A percentile compares a stretch with the other conserved stretches of the same genome.
phyloP scores from a whole-genome alignment of 2,888 invertebrate genomes.

The Harmothoe impar region DNA sequence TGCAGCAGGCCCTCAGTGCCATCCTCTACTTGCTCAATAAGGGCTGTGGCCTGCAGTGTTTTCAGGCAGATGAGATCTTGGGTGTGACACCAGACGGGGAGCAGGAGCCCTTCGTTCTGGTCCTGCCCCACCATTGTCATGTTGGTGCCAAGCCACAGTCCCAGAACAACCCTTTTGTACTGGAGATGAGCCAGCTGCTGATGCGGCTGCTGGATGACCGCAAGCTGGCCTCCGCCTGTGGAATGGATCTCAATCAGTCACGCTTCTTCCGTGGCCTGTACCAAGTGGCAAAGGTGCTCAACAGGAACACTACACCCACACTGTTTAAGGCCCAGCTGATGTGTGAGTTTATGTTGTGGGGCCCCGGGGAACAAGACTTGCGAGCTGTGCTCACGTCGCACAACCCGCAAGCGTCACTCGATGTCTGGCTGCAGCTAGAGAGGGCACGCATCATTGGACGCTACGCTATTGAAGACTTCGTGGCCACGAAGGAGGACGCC shows the following conservation, averaged over 20 bases:
- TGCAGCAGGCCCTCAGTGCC: conserved; percentile 55
- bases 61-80: conserved; percentile 47
- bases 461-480: conserved; percentile 53
- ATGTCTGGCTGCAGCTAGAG: conserved; percentile 48
- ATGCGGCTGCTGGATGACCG: conserved; percentile 44
- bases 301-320: conserved; percentile 37
- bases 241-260: conserved; percentile 30
- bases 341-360: conserved; percentile 59
- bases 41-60: conserved; percentile 49
- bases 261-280: conserved; percentile 51
- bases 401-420: conserved; percentile 48
- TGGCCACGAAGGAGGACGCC: conserved; percentile 58
- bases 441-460: conserved; percentile 12
- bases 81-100: conserved; percentile 44
- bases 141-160: neutral
- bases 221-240: conserved; percentile 43
- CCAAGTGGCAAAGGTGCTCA: conserved; percentile 12
- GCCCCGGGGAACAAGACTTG: conserved; percentile 48
- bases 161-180: neutral
- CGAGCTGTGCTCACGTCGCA: conserved; percentile 40
- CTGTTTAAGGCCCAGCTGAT: conserved; percentile 58
- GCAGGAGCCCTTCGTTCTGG: conserved; percentile 48
- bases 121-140: conserved; percentile 52
- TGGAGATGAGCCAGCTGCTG: conserved; percentile 12
- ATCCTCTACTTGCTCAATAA: conserved; percentile 52